Evolutionary conservation across 2,797 vertebrate species (phyloP), one percentile per base, ranked within the genome.

Genomic region (Leptodactylus fallax): DNA sequence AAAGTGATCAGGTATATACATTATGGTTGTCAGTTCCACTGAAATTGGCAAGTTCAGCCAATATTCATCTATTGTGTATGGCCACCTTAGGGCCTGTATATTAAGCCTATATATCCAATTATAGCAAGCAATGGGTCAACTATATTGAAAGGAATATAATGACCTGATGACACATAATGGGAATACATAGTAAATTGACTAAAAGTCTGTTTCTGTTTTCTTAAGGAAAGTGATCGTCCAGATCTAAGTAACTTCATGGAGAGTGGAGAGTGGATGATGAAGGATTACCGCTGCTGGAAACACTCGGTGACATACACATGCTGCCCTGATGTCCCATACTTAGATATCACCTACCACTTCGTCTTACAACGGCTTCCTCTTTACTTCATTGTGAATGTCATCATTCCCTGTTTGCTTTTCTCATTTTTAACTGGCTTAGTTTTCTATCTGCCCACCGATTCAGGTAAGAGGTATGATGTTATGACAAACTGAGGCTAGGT

Each of bases 301-400:
- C 97, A 99, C 92, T 93, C 92, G 93, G 97, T 98, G 74, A 93
- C 92, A 90, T 98, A 98, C 0, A 90, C 95, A 25, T 98, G 97
- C 92, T 98, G 97, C 86, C 95, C 93, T 0, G 89, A 94, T 1
- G 97, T 95, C 0, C 97, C 96, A 0, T 98, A 98, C 91, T 93
- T 98, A 94, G 97, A 98, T 91, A 97, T 99, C 93, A 99, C 97
- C 90, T 99, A 99, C 92, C 97, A 98, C 92, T 99, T 99, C 89
- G 95, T 98, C 88, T 95, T 99, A 96, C 96, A 97, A 81, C 96
- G 97, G 7, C 94, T 98, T 87, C 97, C 97, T 0, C 96, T 99
- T 87, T 98, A 98, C 94, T 99, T 99, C 94, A 97, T 99, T 0
- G 96, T 99, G 87, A 99, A 98, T 0, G 97, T 99, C 93, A 98